phyloP scores from a whole-genome alignment of 1,140 invertebrate species.

The Contarinia nasturtii region DNA sequence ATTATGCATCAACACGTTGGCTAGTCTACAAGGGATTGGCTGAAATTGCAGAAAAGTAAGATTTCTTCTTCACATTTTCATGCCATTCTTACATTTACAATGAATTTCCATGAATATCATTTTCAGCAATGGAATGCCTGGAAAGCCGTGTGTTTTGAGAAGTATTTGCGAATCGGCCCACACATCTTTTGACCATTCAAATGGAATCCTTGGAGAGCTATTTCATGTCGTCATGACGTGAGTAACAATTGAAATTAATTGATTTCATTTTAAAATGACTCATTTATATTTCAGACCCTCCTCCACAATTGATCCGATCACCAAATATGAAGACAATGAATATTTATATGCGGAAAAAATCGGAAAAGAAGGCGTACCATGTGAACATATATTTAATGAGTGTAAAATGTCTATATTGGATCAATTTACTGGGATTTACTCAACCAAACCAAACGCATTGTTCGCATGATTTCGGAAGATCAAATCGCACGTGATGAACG shows the following conservation, averaged over 20 bases:
- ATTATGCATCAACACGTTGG: conserved; percentile 9
- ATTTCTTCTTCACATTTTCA: no score
- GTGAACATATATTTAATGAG: conserved; percentile 37
- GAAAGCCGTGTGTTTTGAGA: conserved; percentile 46
- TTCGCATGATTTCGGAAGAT: no score
- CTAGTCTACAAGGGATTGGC: conserved; percentile 17
- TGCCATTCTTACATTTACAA: no score
- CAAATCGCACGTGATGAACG: no score
- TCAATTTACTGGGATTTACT: conserved; percentile 27
- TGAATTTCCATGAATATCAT: no score
- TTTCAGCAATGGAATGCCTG: conserved; percentile 35
- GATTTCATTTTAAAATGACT: conserved; percentile 1
- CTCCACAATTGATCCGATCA: conserved; percentile 35
- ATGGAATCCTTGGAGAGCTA: conserved; percentile 47
- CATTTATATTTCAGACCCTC: conserved; percentile 33
- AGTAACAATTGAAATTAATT: conserved; percentile 12
- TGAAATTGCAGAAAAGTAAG: conserved; percentile 12
- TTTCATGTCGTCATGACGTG: conserved; percentile 49
- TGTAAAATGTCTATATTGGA: conserved; percentile 39
- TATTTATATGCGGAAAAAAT: conserved; percentile 46
- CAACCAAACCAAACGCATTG: no score
- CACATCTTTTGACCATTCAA: conserved; percentile 38
- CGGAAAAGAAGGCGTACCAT: conserved; percentile 31
- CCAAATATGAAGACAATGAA: conserved; percentile 41
- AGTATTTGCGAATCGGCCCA: conserved; percentile 54